Evolutionary conservation across 2,113 vertebrate genomes (phyloP).

Genomic region (Accipiter cooperii): DNA sequence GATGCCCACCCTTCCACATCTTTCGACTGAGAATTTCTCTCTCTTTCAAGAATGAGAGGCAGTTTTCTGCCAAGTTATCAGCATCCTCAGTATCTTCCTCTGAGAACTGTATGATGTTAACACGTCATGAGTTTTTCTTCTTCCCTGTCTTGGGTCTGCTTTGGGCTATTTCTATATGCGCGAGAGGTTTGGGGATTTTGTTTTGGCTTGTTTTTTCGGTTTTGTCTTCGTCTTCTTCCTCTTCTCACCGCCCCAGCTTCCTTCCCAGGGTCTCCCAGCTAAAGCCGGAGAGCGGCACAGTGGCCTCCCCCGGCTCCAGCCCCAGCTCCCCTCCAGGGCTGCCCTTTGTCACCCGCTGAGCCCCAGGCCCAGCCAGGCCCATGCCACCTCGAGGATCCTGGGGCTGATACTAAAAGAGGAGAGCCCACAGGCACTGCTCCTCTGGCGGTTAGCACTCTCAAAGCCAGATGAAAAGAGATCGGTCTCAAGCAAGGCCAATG

Average conservation of each 20-base stretch:
- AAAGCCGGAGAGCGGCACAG: not conserved
- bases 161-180: not conserved
- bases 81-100: not conserved
- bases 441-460: not conserved
- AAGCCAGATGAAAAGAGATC: not conserved
- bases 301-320: fast-evolving
- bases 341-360: not conserved
- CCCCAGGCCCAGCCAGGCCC: fast-evolving
- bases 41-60: not conserved
- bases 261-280: not conserved
- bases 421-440: not conserved
- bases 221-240: not conserved
- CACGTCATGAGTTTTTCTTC: not conserved
- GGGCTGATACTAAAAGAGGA: not conserved
- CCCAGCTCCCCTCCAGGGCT: not conserved
- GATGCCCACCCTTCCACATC: not conserved
- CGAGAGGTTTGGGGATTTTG: not conserved
- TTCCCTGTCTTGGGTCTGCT: not conserved
- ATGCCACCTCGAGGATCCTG: fast-evolving
- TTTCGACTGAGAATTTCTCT: not conserved
- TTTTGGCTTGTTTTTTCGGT: too few species aligned
- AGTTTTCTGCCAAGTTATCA: not conserved
- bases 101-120: not conserved
- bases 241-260: not conserved
- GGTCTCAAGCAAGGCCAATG: not conserved